Percentiles rank a stretch among this genome's conserved stretches.
Conservation (phyloP, 1,140 invertebrate species). For the Ostrea edulis region DNA sequence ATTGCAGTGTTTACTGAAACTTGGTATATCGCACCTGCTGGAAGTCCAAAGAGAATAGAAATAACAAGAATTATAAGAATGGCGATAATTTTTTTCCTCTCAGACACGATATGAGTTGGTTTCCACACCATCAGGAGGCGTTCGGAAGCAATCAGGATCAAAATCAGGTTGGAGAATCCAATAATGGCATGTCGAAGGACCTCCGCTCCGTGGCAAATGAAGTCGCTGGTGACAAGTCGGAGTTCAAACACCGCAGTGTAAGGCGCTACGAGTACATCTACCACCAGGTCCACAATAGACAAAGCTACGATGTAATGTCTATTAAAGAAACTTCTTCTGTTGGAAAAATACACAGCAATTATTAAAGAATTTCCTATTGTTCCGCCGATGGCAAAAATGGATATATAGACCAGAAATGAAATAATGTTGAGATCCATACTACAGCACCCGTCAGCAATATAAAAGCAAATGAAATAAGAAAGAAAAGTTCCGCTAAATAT, state of each 20-base stretch:
- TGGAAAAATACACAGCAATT: not conserved
- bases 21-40: not conserved
- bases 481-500: not conserved
- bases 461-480: not conserved
- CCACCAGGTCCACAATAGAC: not conserved
- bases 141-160: not conserved
- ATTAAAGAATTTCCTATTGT: not conserved
- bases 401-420: not conserved
- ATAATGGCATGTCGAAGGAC: not conserved
- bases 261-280: not conserved
- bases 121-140: not conserved
- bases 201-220: slow-evolving; percentile 13
- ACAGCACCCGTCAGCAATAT: not conserved
- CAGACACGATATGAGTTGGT: not conserved
- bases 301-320: not conserved
- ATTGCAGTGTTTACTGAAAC: not conserved
- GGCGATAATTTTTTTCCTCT: not conserved
- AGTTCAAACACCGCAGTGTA: slow-evolving; percentile 1
- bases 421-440: not conserved
- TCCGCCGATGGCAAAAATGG: not conserved
- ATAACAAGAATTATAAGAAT: not conserved
- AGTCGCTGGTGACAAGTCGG: not conserved
- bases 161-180: slow-evolving; percentile 4
- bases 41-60: not conserved
- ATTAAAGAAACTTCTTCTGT: not conserved